Evolutionary conservation across 2,888 invertebrate genomes (phyloP), one percentile per base, ranked within the genome.

Genomic region (Ernsta delagoae): DNA sequence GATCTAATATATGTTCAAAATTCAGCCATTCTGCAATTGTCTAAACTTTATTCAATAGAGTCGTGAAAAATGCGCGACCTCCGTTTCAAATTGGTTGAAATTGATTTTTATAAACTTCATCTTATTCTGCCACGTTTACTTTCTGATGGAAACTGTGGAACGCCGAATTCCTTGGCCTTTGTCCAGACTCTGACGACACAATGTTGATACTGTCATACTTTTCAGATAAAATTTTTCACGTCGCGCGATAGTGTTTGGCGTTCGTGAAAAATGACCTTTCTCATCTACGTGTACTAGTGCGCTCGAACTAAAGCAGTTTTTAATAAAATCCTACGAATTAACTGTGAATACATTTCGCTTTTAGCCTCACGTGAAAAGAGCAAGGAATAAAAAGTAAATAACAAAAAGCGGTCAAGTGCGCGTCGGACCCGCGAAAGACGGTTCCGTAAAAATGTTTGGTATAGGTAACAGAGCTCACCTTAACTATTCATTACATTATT

Each of bases 131-230:
- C 62, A 39, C 57, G 68, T 57, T 62, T 62, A 68, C 31, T 56
- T 68, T 67, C 59, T 62, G 67, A 62, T 62, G 68, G 45, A 68
- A 68, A 68, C 62, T 36, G 62, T 68, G 68, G 59, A 68, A 68
- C 11, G 68, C 62, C 62, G 62, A 68, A 68, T 62, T 56, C 62
- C 57, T 68, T 68, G 68, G 68, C 68, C 68, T 57, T 50, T 68
- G 68, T 68, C 68, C 68, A 68, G 68, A 62, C 48, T 53, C 57
- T 36, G 62, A 62, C 57, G 68, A 57, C 67, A 62, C 62, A 68
- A 62, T 68, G 68, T 68, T 62, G 68, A 68, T 62, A 68, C 68
- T 68, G 68, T 68, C 68, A 68, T 68, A 62, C 50, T 68, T 68
- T 68, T 62, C 62, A 68, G 68, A 68, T 68, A 68, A 62, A 68